Base-by-base conservation (phyloP, 2,797 vertebrate species). In the Pygocentrus nattereri region DNA sequence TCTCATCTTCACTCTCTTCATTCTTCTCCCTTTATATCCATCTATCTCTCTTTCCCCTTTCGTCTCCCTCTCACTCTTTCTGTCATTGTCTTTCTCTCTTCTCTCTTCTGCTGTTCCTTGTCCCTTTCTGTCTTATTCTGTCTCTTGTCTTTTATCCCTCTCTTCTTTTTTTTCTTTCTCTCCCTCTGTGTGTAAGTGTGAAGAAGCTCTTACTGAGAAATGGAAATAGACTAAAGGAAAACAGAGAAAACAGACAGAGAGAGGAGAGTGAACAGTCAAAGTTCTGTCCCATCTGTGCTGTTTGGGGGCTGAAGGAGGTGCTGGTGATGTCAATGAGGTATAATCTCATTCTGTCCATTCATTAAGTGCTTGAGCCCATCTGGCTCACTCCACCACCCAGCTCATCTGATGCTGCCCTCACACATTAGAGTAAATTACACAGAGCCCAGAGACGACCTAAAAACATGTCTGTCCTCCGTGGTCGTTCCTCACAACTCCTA, bases 281-380 rank as follows among this genome's bases (percentile, higher is more conserved):
- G 50, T 47, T 74, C 5, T 54, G 21, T 47, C 70, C 86, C 86
- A 87, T 86, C 78, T 86, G 83, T 83, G 74, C 38, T 78, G 73
- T 62, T 83, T 72, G 15, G 16, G 49, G 30, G 68, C 50, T 50
- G 61, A 64, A 79, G 73, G 70, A 76, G 81, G 73, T 80, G 83
- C 54, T 62, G 68, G 64, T 82, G 79, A 85, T 87, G 81, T 87
- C 86, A 86, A 67, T 3, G 61, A 85, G 79, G 68, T 76, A 69
- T 87, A 87, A 88, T 85, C 82, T 79, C 27, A 56, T 87, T 88
- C 67, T 75, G 65, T 27, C 61, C 82, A 76, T 84, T 86, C 82
- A 85, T 87, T 88, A 85, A 76, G 76, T 23, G 58, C 71, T 30
- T 65, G 74, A 73, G 23, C 74, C 87, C 87, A 88, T 87, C 86